These are phyloP conservation scores for Aricia agestis DNA, from an alignment of 1,140 invertebrate genomes.

Conservation along the genomic window DNA sequence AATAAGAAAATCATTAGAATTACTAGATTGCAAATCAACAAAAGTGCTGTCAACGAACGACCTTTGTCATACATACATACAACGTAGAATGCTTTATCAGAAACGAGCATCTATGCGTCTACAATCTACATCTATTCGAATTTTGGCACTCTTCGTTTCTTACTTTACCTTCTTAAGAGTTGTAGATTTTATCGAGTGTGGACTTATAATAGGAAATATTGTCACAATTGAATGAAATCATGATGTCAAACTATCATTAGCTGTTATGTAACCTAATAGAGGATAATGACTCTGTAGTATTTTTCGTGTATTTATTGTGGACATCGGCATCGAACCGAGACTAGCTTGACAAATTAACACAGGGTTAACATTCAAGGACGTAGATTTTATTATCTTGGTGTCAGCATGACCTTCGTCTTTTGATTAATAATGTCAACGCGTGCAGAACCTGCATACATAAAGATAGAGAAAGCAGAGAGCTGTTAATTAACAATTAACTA, in stretches of 20 bases:
- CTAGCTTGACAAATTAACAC: neutral
- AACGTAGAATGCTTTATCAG: neutral
- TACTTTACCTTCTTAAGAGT: neutral
- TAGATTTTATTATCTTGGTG: neutral
- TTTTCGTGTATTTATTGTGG: neutral
- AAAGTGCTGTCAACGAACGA: neutral
- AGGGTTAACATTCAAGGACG: neutral
- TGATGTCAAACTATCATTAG: neutral
- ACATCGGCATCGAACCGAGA: conserved; percentile 9
- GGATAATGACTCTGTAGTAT: conserved; percentile 7
- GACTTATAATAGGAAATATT: neutral
- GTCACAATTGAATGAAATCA: neutral
- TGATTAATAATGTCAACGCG: too few relatives aligned
- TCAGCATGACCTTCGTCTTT: neutral
- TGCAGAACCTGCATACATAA: too few relatives aligned
- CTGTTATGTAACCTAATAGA: neutral
- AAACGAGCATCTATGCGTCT: neutral
- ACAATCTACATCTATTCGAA: neutral
- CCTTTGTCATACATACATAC: neutral
- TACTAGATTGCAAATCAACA: neutral
- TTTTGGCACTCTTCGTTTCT: neutral
- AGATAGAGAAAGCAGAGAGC: too few relatives aligned
- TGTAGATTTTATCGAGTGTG: neutral
- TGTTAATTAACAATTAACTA: neutral
- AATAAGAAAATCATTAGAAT: neutral